Base-by-base conservation (phyloP, 2,113 vertebrate genomes). In the Microcebus lehilahytsara region DNA sequence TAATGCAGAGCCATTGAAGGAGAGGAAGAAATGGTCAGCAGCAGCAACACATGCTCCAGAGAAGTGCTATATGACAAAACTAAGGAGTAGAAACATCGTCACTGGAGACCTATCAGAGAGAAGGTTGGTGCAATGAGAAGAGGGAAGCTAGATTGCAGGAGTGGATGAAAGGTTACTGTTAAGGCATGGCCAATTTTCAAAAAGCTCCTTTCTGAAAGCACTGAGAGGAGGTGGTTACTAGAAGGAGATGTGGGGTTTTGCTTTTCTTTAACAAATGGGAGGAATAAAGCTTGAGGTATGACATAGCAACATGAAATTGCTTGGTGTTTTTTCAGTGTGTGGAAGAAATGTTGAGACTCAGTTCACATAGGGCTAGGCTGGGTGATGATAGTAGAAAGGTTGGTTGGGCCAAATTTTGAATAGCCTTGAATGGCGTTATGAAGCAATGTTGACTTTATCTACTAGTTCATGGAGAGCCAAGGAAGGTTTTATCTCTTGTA, bases 371-470 rank as follows among this genome's bases (percentile, higher is more conserved):
- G 22, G 30, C 42, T 42, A 27, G 30, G 19, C 40, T 40, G 2
- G 10, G 27, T 69, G 34, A 25, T 79, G 2, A 83, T 32, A 12
- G 8, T n/a, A 34, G 58, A 93, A 86, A 74, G 74, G 14, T 67
- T 93, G 20, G 49, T 74, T 71, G 46, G 62, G 9, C 72, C 71
- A 87, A 40, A 64, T 62, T 79, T 95, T 92, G 56, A 85, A 56
- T 34, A 92, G 22, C 87, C 58, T 91, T 42, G 40, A 91, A 80
- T 85, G 83, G 49, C 69, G 71, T 67, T 81, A 67, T 84, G 67
- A 97, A 87, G 51, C 85, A 78, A 81, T 88, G 58, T 81, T 92
- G 23, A 74, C 42, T 93, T 92, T 79, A 60, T 89, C 9, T 77
- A 40, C 75, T 87, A 86, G 40, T 86, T 93, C 7, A 19, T 78